phyloP scores from a whole-genome alignment of 2,113 vertebrate genomes.

The Melanotaenia duboulayi region DNA sequence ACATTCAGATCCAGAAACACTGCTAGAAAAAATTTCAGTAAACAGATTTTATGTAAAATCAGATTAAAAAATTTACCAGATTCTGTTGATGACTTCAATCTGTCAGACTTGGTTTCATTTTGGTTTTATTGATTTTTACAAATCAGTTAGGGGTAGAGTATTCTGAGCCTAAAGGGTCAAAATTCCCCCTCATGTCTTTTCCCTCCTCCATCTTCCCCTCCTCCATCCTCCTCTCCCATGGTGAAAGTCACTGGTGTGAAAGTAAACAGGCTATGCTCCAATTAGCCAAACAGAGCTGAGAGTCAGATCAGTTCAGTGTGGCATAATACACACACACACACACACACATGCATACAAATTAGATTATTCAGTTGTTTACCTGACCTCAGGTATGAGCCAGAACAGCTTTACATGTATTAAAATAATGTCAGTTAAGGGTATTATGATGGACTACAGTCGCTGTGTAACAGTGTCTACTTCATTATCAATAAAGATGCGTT shows the following conservation, averaged over 20 bases:
- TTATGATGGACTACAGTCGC: background rate
- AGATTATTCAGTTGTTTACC: background rate
- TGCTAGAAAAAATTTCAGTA: no score
- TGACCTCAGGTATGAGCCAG: background rate
- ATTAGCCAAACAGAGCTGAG: conserved; percentile 57
- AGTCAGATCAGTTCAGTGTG: conserved; percentile 6
- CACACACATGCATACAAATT: background rate
- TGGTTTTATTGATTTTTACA: no score
- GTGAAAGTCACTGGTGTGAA: conserved; percentile 72
- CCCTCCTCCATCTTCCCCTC: conserved; percentile 4
- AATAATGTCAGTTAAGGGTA: background rate
- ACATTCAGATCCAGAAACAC: no score
- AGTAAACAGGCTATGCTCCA: conserved; percentile 77
- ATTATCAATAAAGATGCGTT: no score
- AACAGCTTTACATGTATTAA: background rate
- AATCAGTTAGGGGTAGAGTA: background rate
- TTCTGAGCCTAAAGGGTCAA: background rate
- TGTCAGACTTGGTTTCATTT: background rate
- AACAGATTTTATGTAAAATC: background rate
- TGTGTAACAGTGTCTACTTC: no score
- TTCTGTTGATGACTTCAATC: conserved; percentile 2
- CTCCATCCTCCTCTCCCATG: conserved; percentile 37
- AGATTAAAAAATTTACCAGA: background rate
- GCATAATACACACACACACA: background rate
- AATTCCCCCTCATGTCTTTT: conserved; percentile 5